phyloP scores from a whole-genome alignment of 1,140 invertebrate genomes.

The Nebria ingens region DNA sequence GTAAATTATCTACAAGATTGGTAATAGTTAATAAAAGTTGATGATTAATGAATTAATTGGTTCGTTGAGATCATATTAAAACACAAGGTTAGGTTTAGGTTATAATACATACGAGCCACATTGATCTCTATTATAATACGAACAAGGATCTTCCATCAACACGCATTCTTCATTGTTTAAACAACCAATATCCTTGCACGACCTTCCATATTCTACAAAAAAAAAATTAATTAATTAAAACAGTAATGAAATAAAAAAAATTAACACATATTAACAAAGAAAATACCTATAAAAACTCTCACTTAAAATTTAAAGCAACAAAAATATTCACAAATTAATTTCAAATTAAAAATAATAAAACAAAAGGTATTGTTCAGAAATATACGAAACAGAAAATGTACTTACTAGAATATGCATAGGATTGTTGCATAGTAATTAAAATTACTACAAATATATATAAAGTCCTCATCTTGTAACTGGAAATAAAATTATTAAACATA shows the following conservation, averaged over 20 bases:
- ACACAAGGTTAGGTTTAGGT: background rate
- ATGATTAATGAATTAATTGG: too few relatives aligned
- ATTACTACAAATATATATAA: background rate
- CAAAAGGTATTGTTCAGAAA: too few relatives aligned
- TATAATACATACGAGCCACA: constrained; percentile 30
- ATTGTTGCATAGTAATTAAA: background rate
- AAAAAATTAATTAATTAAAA: constrained; percentile 18
- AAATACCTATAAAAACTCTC: background rate
- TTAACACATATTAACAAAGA: too few relatives aligned
- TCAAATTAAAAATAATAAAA: too few relatives aligned
- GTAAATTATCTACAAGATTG: too few relatives aligned
- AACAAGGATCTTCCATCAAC: constrained; percentile 59
- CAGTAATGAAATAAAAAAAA: background rate
- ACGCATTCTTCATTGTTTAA: constrained; percentile 56
- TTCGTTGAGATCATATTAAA: constrained; percentile 2
- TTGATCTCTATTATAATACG: constrained; percentile 36
- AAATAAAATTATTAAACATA: too few relatives aligned
- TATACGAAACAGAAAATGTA: too few relatives aligned
- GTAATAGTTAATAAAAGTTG: too few relatives aligned
- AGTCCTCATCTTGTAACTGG: background rate
- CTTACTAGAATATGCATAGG: constrained; percentile 8
- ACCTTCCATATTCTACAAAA: constrained; percentile 59
- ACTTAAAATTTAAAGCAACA: background rate
- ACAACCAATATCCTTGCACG: constrained; percentile 65
- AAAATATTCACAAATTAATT: background rate